Evolutionary conservation across 2,888 invertebrate genomes (phyloP).

Genomic region (Elegia similella): DNA sequence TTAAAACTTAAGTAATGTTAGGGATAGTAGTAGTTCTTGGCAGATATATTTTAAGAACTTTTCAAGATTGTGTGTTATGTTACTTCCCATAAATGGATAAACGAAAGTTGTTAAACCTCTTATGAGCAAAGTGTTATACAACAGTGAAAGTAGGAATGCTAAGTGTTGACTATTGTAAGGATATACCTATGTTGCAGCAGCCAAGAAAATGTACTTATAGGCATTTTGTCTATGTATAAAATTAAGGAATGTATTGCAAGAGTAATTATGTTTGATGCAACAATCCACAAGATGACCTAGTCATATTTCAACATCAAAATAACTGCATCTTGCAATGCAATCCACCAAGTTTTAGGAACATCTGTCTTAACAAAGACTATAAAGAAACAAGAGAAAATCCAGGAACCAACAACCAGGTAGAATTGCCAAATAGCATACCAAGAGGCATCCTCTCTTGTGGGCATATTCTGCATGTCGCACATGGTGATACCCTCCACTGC

Average conservation of each 20-base stretch:
- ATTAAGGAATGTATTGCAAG: background rate
- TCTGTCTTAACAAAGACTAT: background rate
- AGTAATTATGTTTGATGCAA: background rate
- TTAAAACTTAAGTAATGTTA: no score
- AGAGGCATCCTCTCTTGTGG: slow-evolving; percentile 67
- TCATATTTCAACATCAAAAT: background rate
- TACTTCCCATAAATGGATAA: slow-evolving; percentile 18
- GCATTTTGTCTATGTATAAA: background rate
- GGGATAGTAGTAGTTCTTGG: no score
- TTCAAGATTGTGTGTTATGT: background rate
- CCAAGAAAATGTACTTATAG: background rate
- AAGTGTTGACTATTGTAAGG: slow-evolving; percentile 8
- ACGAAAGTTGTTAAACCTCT: slow-evolving; percentile 23
- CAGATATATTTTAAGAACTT: background rate
- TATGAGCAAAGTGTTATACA: slow-evolving; percentile 32
- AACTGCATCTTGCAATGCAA: background rate
- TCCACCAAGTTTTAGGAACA: background rate
- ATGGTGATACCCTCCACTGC: slow-evolving; percentile 46
- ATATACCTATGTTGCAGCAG: background rate
- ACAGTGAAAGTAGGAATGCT: slow-evolving; percentile 44
- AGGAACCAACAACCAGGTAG: slow-evolving; percentile 8
- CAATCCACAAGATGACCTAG: background rate
- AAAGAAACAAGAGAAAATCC: background rate
- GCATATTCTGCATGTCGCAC: slow-evolving; percentile 79
- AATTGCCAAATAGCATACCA: slow-evolving; percentile 53